phyloP scores from a whole-genome alignment of 2,797 vertebrate genomes.

The Lutjanus campechanus region DNA sequence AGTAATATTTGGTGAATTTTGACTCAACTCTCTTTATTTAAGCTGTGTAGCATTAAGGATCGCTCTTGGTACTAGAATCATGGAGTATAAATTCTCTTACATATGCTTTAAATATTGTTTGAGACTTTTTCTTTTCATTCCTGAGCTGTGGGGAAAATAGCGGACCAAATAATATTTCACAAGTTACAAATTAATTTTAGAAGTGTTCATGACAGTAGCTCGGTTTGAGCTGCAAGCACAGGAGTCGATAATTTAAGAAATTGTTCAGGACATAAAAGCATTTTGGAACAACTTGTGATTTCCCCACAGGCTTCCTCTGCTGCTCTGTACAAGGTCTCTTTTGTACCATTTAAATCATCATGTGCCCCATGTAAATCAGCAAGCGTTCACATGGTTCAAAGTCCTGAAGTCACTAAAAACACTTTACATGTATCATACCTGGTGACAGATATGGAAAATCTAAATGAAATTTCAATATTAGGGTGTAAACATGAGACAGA shows the following conservation, averaged over 20 bases:
- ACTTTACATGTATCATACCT: too few species aligned
- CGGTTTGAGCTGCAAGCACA: constrained; percentile 2
- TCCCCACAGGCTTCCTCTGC: neutral
- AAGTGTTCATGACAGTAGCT: neutral
- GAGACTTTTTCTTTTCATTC: constrained; percentile 29
- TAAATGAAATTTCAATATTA: neutral
- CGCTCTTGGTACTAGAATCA: constrained; percentile 23
- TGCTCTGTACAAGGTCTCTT: constrained; percentile 30
- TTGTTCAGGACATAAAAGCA: neutral
- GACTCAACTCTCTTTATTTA: neutral
- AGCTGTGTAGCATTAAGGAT: neutral
- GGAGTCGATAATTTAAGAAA: constrained; percentile 1
- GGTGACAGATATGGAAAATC: neutral
- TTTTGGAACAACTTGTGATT: constrained; percentile 28
- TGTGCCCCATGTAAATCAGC: constrained; percentile 2
- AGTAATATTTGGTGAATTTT: neutral
- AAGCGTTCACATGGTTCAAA: constrained; percentile 4
- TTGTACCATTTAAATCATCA: constrained; percentile 34
- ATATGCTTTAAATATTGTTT: constrained; percentile 9
- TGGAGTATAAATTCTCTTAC: neutral
- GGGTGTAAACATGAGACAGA: neutral
- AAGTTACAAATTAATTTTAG: constrained; percentile 10
- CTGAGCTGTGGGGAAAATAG: neutral
- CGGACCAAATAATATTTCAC: constrained; percentile 25
- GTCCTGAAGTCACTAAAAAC: neutral